Conservation (phyloP, 2,113 vertebrate species). For the Morone chrysops region DNA sequence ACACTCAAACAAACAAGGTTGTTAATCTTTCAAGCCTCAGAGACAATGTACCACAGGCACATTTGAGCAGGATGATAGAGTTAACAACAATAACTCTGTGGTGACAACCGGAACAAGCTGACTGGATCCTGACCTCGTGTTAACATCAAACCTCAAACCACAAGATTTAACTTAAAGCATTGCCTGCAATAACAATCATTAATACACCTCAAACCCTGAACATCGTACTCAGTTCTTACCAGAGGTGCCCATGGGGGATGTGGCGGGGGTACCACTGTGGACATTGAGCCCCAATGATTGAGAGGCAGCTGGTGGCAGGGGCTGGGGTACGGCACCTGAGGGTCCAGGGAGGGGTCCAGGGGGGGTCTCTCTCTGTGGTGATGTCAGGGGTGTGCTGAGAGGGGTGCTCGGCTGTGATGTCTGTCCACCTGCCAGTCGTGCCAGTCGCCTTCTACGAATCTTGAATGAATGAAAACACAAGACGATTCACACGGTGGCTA, state of each 20-base stretch:
- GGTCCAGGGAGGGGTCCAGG: slow-evolving; percentile 91
- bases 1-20: neutral
- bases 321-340: slow-evolving; percentile 83
- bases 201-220: neutral
- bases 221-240: slow-evolving; percentile 81
- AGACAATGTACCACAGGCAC: neutral
- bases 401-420: slow-evolving; percentile 95
- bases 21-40: slow-evolving; percentile 9
- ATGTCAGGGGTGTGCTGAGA: slow-evolving; percentile 91
- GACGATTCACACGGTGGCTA: neutral
- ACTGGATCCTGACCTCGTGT: slow-evolving; percentile 12
- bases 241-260: slow-evolving; percentile 95
- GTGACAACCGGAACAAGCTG: neutral
- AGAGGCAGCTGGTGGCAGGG: slow-evolving; percentile 88
- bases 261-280: slow-evolving; percentile 95
- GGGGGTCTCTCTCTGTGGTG: slow-evolving; percentile 96
- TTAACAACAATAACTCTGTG: neutral
- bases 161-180: neutral
- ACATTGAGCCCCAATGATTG: slow-evolving; percentile 92
- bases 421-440: slow-evolving; percentile 93
- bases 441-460: slow-evolving; percentile 96
- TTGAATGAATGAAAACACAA: slow-evolving; percentile 11
- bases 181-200: neutral
- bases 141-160: slow-evolving; percentile 8
- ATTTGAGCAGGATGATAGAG: neutral